phyloP scores from a whole-genome alignment of 2,797 vertebrate species.

The Centropyge bicolor region DNA sequence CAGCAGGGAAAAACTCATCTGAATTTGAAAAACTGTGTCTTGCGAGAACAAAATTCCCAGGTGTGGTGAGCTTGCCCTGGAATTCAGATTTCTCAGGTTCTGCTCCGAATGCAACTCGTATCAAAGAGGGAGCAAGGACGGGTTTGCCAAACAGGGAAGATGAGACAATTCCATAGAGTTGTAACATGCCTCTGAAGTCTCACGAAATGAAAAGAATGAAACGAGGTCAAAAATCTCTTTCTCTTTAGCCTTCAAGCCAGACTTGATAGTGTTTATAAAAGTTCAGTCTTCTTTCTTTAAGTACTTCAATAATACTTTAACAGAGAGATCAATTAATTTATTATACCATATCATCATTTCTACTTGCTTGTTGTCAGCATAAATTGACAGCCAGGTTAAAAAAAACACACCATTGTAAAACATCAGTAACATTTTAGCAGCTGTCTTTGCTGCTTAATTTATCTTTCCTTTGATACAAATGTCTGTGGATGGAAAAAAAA shows the following conservation, averaged over 20 bases:
- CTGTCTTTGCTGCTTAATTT: constrained; percentile 22
- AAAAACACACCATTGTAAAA: constrained; percentile 22
- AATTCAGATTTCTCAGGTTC: constrained; percentile 76
- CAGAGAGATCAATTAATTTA: constrained; percentile 12
- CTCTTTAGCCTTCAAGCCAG: constrained; percentile 22
- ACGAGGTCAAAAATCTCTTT: constrained; percentile 46
- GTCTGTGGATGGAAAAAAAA: constrained; percentile 22
- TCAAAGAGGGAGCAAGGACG: constrained; percentile 66
- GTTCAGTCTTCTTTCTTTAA: constrained; percentile 19
- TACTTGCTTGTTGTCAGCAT: constrained; percentile 19
- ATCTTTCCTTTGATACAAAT: constrained; percentile 44
- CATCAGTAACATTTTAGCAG: constrained; percentile 30
- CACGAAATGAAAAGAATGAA: constrained; percentile 34
- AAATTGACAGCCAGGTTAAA: constrained; percentile 39
- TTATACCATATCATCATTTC: constrained; percentile 13
- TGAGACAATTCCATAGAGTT: constrained; percentile 53
- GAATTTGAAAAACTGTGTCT: constrained; percentile 64
- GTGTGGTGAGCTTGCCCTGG: constrained; percentile 63
- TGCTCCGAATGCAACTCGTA: constrained; percentile 54
- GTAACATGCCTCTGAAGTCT: constrained; percentile 43
- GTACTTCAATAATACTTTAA: constrained; percentile 13
- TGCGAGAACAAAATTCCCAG: constrained; percentile 71
- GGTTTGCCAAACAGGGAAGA: constrained; percentile 58
- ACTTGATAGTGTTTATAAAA: constrained; percentile 19
- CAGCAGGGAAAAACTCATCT: constrained; percentile 46